Evolutionary conservation across 2,113 vertebrate species (phyloP), one percentile per base, ranked within the genome.

Genomic region (Mustela nigripes): DNA sequence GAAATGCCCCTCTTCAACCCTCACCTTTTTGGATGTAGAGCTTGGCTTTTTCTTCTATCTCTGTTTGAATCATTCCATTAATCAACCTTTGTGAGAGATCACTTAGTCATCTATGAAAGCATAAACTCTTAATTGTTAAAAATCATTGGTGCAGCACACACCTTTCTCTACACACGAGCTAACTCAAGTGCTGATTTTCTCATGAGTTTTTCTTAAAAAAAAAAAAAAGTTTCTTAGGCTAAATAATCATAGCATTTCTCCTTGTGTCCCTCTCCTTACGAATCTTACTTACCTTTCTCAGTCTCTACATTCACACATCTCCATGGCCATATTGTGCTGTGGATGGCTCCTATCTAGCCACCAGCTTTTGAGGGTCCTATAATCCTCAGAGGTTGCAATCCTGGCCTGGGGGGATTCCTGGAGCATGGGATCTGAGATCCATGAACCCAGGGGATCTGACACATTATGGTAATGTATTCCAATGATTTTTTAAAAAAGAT

Each of bases 21-120:
- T 69, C 11, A 15, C 82, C 45, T 67, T 78, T 79, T 89, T 36
- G 11, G 58, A 42, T 42, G 11, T n/a, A 69, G 78, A 69, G 22
- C 53, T 95, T 93, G 96, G 92, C 89, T 95, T 62, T 39, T 91
- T 90, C 89, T 81, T 90, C 84, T 31, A 26, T 83, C 90, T 95
- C 96, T 95, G 84, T 97, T 96, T 92, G 90, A 92, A 83, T 91
- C 42, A 11, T 22, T 58, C 78, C 95, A 96, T 98, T 97, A 81
- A 96, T 98, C 96, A 98, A 26, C 60, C n/a, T 58, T 69, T 60
- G 91, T 69, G 85, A 97, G n/a, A 36, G 82, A 16, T 53, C 42
- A 45, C 65, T 97, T 56, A 84, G 74, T 94, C 96, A 89, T 50
- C 39, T 50, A 92, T 86, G 76, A 88, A 82, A 65, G 31, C 88